Base-by-base conservation (phyloP, 2,888 invertebrate genomes). In the Amphipoea lucens region DNA sequence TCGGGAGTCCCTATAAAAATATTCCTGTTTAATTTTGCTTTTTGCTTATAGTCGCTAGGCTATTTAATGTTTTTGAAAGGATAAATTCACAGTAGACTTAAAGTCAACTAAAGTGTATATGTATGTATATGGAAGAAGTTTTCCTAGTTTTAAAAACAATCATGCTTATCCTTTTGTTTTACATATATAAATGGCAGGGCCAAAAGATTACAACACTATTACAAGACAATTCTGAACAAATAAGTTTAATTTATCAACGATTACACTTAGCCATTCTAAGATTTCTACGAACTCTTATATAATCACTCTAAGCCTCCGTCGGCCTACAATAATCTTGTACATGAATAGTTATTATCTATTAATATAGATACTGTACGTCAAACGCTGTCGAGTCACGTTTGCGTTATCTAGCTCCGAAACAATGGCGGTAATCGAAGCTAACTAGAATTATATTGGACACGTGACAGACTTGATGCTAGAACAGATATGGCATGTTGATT, bases 351-450 rank as follows among this genome's bases (percentile, higher is more conserved):
- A 78, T 65, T 74, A 76, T 76, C 76, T 67, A 77, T 78, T 79
- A 88, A 66, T 88, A 84, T 75, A 83, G 77, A 87, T 79, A 76
- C 60, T 14, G 36, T 82, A 84, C 73, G 78, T 78, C 48, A 73
- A 69, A 63, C 76, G 66, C n/a, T 72, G 17, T 40, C 20, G n/a
- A 68, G 86, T 88, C 88, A 86, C 88, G 88, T 88, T 88, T 73
- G 57, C 62, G 42, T 80, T 88, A 89, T 89, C 88, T 79, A 45
- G 66, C 45, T 57, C 36, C 60, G 73, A 67, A 88, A 88, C 83
- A 86, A 88, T 83, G 54, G 72, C 67, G 78, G 68, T 78, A 79
- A 88, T 88, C 82, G 81, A 74, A 66, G 67, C 68, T 72, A 81
- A 48, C 65, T 65, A 79, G 78, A 83, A 82, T 78, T 70, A 78